Base-by-base conservation (phyloP, 2,113 vertebrate genomes). In the Orycteropus afer region DNA sequence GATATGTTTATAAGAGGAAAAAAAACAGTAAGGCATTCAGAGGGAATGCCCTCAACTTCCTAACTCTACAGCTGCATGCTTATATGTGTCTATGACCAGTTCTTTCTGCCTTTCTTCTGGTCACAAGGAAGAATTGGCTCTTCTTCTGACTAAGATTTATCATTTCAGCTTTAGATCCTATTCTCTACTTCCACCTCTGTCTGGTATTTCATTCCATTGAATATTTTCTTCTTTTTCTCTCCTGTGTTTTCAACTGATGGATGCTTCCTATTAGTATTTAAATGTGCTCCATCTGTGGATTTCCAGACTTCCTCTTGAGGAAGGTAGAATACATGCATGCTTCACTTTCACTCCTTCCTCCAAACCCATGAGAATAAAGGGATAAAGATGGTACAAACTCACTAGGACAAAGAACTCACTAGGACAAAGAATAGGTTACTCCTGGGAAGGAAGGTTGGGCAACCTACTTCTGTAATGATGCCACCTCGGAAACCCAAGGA, bases 11-110 rank as follows among this genome's bases (percentile, higher is more conserved):
- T 15, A 57, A 65, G 29, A 84, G 20, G 49, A 37, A 78, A 61
- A 42, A 14, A 11, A 61, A 3, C 25, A 13, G 1, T 11, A 74
- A 11, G 27, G 5, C 11, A 1, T 86, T 51, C 23, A 2, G 32
- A 9, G 45, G 34, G 13, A 57, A 84, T 1, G 37, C 23, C 34
- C 47, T 82, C 47, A 14, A 20, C 67, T 25, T 25, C 23, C n/a
- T 74, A 65, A 4, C 74, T 34, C 49, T 27, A 4, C 0, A 57
- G 37, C 23, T 11, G 15, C 61, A 29, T 2, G 42, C 17, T 45
- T 47, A 5, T 13, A 1, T 0, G 5, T 55, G 23, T 37, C 42
- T 61, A 20, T 14, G 22, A 29, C 23, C 23, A 15, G 8, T 20
- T 80, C 57, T 51, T 55, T 5, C 22, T 1, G 32, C 45, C 59